Conservation (phyloP, 2,113 vertebrate genomes). For the Clarias gariepinus region DNA sequence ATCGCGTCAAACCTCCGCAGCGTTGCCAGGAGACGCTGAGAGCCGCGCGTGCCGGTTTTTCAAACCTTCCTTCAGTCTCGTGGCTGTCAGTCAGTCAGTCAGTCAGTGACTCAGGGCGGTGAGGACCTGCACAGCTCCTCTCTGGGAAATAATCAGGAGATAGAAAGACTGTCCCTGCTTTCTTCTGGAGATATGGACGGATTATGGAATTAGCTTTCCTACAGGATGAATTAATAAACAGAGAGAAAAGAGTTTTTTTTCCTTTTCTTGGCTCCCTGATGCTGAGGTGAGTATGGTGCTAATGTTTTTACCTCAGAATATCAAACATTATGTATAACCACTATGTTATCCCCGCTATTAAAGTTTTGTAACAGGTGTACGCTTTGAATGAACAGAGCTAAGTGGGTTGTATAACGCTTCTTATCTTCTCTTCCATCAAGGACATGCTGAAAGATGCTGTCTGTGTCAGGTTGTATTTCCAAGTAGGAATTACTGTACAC, state of each 20-base stretch:
- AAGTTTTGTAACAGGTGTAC: background rate
- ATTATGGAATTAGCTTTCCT: conserved; percentile 56
- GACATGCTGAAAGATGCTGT: background rate
- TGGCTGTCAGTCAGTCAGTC: conserved; percentile 65
- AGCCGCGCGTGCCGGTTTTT: conserved; percentile 66
- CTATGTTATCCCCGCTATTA: background rate
- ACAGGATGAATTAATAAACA: conserved; percentile 64
- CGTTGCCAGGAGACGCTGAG: conserved; percentile 70
- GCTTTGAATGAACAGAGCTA: background rate
- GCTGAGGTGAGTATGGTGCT: background rate
- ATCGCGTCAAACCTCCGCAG: conserved; percentile 64
- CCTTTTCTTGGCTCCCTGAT: background rate
- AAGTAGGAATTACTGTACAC: background rate
- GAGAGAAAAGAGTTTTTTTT: conserved; percentile 63
- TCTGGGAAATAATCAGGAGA: background rate
- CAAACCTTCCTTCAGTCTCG: conserved; percentile 67
- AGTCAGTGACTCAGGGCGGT: conserved; percentile 46
- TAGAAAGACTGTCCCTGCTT: background rate
- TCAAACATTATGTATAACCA: background rate
- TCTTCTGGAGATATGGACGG: background rate
- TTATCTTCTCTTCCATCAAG: background rate
- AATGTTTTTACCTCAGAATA: conserved; percentile 1
- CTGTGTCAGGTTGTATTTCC: background rate
- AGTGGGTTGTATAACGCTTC: background rate
- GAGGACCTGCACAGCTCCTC: background rate